Evolutionary conservation across 2,113 vertebrate genomes (phyloP).

Genomic region (Cephalopholis sonnerati): DNA sequence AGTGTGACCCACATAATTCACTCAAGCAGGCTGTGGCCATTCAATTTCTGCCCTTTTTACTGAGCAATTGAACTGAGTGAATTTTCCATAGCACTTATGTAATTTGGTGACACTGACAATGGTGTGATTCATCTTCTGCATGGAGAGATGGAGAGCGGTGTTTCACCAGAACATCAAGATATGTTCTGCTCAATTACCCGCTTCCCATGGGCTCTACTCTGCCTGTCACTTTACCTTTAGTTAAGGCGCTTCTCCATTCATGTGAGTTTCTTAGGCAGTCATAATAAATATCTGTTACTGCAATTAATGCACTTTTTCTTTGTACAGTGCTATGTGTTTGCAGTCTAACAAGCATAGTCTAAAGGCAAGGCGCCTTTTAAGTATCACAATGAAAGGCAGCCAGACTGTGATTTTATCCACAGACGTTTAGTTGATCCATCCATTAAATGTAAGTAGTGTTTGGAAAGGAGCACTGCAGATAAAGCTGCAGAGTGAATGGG

Average conservation of each 20-base stretch:
- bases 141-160: constrained; percentile 49
- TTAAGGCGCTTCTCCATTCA: constrained; percentile 42
- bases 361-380: constrained; percentile 54
- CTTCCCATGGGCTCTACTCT: constrained; percentile 44
- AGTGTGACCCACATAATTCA: constrained; percentile 44
- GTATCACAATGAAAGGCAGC: constrained; percentile 47
- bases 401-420: constrained; percentile 60
- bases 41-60: constrained; percentile 50
- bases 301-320: constrained; percentile 37
- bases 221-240: constrained; percentile 52
- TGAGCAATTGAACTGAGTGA: constrained; percentile 61
- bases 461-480: constrained; percentile 61
- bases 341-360: constrained; percentile 42
- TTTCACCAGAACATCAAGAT: constrained; percentile 72
- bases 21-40: constrained; percentile 30
- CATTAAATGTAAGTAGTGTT: constrained; percentile 68
- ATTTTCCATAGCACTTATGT: constrained; percentile 72
- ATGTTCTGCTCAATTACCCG: constrained; percentile 76
- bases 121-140: constrained; percentile 71
- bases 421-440: constrained; percentile 54
- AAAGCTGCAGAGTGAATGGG: constrained; percentile 47
- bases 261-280: constrained; percentile 17
- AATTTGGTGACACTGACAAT: constrained; percentile 76
- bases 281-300: constrained; percentile 48
- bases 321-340: constrained; percentile 32